Base-by-base conservation (phyloP, 2,888 invertebrate species). In the Chymomyza procnemis region DNA sequence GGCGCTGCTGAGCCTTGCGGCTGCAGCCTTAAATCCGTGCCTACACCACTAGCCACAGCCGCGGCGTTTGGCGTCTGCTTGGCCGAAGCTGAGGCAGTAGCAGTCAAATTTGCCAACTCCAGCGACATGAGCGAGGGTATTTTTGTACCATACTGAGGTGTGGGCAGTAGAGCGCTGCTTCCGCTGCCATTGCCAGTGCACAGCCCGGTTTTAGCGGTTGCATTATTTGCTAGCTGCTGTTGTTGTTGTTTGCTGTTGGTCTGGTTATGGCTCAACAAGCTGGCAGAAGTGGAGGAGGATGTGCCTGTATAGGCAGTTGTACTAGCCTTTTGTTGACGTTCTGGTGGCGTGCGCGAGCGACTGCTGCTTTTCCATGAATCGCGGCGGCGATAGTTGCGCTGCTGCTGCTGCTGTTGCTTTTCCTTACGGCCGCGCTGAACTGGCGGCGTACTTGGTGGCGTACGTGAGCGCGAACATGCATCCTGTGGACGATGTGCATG, bases 51-150 rank as follows among this genome's bases (percentile, higher is more conserved):
- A 21, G 57, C 41, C 0, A 50, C 21, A 21, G 57, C 41, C 0
- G 46, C 21, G 48, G 47, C 41, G 52, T 54, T 48, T 16, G 71
- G 34, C 75, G 83, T 92, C 86, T 92, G 92, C 68, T 79, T 80
- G 19, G 19, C 8, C 21, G 19, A 9, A n/a, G 48, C 21, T 21
- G 60, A 21, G n/a, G 16, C 19, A 6, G 16, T 12, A 6, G 76
- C 71, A 30, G 76, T 73, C 5, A 72, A 75, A 63, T 78, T 76
- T 59, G 72, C 80, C 12, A 88, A 73, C 16, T 89, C 89, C 50
- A 89, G 69, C 16, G 80, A 80, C 67, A 89, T 75, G 19, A 89
- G 71, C 16, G 89, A 76, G 48, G 83, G 83, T 74, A 83, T 85
- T 57, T 87, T 80, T 12, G 84, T 83, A 5, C 76, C 69, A 59